Base-by-base conservation (phyloP, 2,797 vertebrate species). In the Miopithecus talapoin region DNA sequence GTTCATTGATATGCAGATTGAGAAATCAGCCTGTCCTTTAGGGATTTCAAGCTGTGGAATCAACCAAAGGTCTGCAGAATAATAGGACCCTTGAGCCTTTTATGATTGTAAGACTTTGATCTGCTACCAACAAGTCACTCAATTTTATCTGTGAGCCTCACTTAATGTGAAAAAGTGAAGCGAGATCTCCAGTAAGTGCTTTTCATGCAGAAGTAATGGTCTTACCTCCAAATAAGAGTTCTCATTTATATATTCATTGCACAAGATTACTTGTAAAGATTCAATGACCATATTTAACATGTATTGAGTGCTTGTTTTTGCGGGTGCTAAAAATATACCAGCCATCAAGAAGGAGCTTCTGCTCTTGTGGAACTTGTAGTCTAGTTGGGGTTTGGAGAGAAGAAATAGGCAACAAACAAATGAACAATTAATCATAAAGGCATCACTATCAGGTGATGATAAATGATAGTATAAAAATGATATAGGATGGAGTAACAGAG, bases 71-170 rank as follows among this genome's bases (percentile, higher is more conserved):
- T 64, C 80, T 96, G 59, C 5, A 64, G 70, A 68, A 46, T 74
- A 80, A 76, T 21, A 61, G 36, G 30, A 8, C 39, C 41, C 16
- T 26, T n/a, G 19, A 78, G 13, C 2, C 57, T 85, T 92, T 96
- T 92, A 87, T 92, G 80, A 61, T 43, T 46, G 21, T 74, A 50
- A 88, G 84, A 33, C 90, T 95, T 96, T 93, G 89, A 96, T 96
- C 43, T 74, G 22, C 85, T 48, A 84, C 53, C 78, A 59, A 48
- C 5, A n/a, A 53, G 59, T 55, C 79, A n/a, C 53, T 85, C 30
- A 59, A 7, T 93, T 95, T 85, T 78, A 48, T 68, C 86, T 61
- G 4, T 41, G 48, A 97, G 22, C 50, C 50, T 95, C 14, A 12
- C 24, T 96, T 76, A 75, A 88, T 36, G 57, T n/a, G 78, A 92